These are phyloP conservation scores for Edolisoma coerulescens DNA, from an alignment of 2,113 vertebrate species.

Conservation along the genomic window DNA sequence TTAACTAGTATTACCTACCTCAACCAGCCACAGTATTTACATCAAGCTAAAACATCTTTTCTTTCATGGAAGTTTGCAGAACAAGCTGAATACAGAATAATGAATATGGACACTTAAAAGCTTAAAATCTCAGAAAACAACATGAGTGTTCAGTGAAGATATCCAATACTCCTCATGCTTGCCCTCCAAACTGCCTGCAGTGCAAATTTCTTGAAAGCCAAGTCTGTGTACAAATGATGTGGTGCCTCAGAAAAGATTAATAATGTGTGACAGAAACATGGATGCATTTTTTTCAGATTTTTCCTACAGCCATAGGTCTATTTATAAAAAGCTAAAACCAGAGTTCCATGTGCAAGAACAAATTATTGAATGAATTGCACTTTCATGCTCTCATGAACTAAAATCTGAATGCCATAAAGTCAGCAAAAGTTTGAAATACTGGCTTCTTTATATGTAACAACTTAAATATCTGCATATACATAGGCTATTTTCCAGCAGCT, in stretches of 20 bases:
- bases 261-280: not conserved
- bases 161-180: not conserved
- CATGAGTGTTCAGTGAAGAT: not conserved
- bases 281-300: not conserved
- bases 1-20: not conserved
- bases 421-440: not conserved
- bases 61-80: not conserved
- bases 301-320: not conserved
- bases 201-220: not conserved
- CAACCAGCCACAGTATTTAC: not conserved
- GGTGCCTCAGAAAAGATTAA: not conserved
- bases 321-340: not conserved
- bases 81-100: not conserved
- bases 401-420: not conserved
- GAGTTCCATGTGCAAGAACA: not conserved
- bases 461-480: not conserved
- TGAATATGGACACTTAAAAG: not conserved
- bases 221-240: not conserved
- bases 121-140: not conserved
- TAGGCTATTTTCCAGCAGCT: not conserved
- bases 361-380: not conserved
- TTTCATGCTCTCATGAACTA: not conserved
- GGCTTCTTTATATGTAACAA: not conserved
- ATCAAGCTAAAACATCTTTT: not conserved
- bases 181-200: not conserved